phyloP scores from a whole-genome alignment of 2,797 vertebrate species.

The Anguilla obscura region DNA sequence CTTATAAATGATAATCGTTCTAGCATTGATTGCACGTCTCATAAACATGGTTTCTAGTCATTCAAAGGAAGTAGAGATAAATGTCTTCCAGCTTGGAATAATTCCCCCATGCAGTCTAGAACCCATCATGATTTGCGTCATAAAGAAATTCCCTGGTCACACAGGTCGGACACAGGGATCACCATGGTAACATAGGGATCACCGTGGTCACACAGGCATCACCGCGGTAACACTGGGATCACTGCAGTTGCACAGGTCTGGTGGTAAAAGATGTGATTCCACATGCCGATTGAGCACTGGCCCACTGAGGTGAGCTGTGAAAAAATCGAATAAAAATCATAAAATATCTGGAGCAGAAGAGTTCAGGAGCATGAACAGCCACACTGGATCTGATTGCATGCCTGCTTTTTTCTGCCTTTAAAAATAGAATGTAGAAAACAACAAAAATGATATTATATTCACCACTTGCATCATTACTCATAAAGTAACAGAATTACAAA shows the following conservation, averaged over 20 bases:
- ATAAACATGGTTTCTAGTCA: conserved; percentile 21
- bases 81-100: not conserved
- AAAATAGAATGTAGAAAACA: conserved; percentile 16
- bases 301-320: conserved; percentile 39
- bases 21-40: conserved; percentile 31
- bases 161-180: conserved; percentile 32
- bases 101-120: not conserved
- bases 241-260: conserved; percentile 13
- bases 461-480: not conserved
- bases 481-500: not conserved
- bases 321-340: conserved; percentile 34
- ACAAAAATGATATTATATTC: no score
- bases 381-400: conserved; percentile 43
- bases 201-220: not conserved
- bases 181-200: conserved; percentile 35
- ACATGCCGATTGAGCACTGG: conserved; percentile 55
- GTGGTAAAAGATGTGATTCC: conserved; percentile 52
- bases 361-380: conserved; percentile 47
- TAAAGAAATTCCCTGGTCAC: not conserved
- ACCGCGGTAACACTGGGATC: conserved; percentile 33
- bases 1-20: conserved; percentile 29
- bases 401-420: conserved; percentile 28
- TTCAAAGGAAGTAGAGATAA: conserved; percentile 20
- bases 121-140: not conserved
- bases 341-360: conserved; percentile 59